Percentiles rank a stretch among this genome's conserved stretches.
phyloP scores from a whole-genome alignment of 2,888 invertebrate genomes.

The Drosophila quinaria region DNA sequence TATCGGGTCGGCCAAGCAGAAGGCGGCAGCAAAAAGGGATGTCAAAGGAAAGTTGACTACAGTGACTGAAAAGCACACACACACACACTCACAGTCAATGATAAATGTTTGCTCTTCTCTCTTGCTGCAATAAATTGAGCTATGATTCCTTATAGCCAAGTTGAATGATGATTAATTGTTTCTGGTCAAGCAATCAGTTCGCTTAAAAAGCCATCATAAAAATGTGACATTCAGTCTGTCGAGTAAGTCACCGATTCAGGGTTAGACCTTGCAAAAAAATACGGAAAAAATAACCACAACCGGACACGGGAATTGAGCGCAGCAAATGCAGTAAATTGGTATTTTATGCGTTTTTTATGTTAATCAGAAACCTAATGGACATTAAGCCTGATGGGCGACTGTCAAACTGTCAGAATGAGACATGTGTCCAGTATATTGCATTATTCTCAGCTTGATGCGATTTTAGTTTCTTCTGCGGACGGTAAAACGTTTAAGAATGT shows the following conservation, averaged over 20 bases:
- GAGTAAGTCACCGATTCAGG: background rate
- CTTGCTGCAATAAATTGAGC: slow-evolving; percentile 51
- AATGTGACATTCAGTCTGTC: slow-evolving; percentile 59
- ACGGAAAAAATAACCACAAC: slow-evolving; percentile 5
- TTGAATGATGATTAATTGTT: slow-evolving; percentile 59
- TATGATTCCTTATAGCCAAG: slow-evolving; percentile 27
- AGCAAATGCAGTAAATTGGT: slow-evolving; percentile 83
- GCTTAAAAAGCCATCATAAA: slow-evolving; percentile 73
- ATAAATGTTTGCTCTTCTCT: slow-evolving; percentile 22
- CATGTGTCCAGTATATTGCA: slow-evolving; percentile 41
- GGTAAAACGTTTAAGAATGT: slow-evolving; percentile 6
- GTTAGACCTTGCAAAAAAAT: slow-evolving; percentile 7
- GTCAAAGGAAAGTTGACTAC: background rate
- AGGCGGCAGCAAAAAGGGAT: slow-evolving; percentile 85
- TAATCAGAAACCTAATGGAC: slow-evolving; percentile 65
- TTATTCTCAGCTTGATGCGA: slow-evolving; percentile 39
- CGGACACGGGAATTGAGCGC: slow-evolving; percentile 52
- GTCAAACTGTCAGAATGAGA: slow-evolving; percentile 24
- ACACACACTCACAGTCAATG: background rate
- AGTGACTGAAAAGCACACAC: slow-evolving; percentile 3
- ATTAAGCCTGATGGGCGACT: slow-evolving; percentile 35
- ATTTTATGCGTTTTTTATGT: slow-evolving; percentile 84
- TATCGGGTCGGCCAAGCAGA: slow-evolving; percentile 92
- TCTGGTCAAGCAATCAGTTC: slow-evolving; percentile 42
- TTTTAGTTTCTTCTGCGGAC: background rate